Base-by-base conservation (phyloP, 1,140 invertebrate genomes). In the Zophobas atratus region DNA sequence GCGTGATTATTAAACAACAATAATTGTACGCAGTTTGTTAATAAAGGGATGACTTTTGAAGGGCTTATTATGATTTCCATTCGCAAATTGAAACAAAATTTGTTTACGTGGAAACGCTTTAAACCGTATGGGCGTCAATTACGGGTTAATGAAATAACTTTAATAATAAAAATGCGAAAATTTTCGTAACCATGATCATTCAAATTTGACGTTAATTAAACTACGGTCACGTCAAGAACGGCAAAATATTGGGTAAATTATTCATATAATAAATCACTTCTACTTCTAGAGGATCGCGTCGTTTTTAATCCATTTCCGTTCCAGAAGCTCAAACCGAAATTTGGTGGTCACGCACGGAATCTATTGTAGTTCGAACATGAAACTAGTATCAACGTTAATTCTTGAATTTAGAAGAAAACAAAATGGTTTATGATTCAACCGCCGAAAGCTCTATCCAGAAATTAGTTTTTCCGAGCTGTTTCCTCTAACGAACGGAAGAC, bases 311-410 rank as follows among this genome's bases (percentile, higher is more conserved):
- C 39, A 43, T 67, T 67, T 67, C 60, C 39, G 60, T 41, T 43
- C 39, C 60, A 67, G n/a, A 51, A 51, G 38, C 39, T 67, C 60
- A 32, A 48, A 43, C 38, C 39, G 60, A 67, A 67, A 67, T 67
- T 39, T 67, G 8, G 33, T 20, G 60, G 60, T 67, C 60, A 67
- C 60, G 60, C 60, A 67, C 39, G 4, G 60, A 67, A 67, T 46
- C 60, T 67, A 67, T 67, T 67, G 60, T 67, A 67, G 60, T 67
- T 67, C 60, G 43, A 67, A 67, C 60, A 67, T 67, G 60, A 67
- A 67, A 67, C 60, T 41, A 67, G 43, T 67, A 67, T 67, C 1
- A 67, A 43, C 20, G 60, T 67, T 67, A 46, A 67, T 67, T 67
- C 60, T 33, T 34, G 39, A 43, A 67, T 43, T 67, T 43, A 43